phyloP scores from a whole-genome alignment of 2,888 invertebrate species.

The Stegophylla sp. region DNA sequence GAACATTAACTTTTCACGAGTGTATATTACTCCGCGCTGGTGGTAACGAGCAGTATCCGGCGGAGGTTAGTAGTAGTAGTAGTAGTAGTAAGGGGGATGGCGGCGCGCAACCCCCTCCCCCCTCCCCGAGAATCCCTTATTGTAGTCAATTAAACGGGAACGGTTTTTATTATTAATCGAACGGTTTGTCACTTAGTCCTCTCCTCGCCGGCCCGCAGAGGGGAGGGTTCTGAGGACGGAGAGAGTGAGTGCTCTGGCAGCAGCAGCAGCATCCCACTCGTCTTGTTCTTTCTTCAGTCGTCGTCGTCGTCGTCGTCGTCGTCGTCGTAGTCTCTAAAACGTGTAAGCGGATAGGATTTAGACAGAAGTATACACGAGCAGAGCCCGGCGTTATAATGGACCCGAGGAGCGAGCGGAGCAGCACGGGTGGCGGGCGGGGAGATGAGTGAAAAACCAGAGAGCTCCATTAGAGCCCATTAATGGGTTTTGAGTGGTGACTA shows the following conservation, averaged over 20 bases:
- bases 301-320: neutral
- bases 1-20: constrained; percentile 51
- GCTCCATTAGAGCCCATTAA: constrained; percentile 61
- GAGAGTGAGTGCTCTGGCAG: neutral
- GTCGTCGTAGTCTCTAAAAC: constrained; percentile 17
- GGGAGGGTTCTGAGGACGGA: neutral
- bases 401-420: neutral
- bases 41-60: too few relatives aligned
- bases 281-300: constrained; percentile 21
- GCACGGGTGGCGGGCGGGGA: constrained; percentile 26
- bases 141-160: constrained; percentile 55
- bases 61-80: too few relatives aligned
- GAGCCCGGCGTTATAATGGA: constrained; percentile 52
- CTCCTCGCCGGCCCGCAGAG: neutral
- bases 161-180: constrained; percentile 58
- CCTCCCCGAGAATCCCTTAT: constrained; percentile 51
- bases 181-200: constrained; percentile 58
- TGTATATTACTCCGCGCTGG: neutral
- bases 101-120: too few relatives aligned
- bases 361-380: constrained; percentile 33
- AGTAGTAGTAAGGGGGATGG: neutral
- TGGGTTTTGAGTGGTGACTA: constrained; percentile 60
- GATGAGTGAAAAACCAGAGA: constrained; percentile 59
- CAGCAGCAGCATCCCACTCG: neutral
- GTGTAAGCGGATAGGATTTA: constrained; percentile 59